Conservation (phyloP, 2,888 invertebrate genomes). For the Microctonus brassicae region DNA sequence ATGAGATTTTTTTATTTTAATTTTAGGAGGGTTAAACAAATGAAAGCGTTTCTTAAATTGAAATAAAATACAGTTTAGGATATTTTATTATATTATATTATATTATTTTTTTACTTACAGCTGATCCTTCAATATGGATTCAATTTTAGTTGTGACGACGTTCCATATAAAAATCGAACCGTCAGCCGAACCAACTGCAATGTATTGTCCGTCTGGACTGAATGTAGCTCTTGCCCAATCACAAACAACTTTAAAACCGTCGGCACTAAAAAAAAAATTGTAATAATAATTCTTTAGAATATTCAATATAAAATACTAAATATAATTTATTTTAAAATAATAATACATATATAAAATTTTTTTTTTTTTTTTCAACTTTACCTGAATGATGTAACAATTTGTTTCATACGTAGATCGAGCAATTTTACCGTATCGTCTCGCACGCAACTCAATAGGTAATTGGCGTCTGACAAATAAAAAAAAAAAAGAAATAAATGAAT, state of each 20-base stretch:
- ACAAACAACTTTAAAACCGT: constrained; percentile 94
- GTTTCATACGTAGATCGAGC: constrained; percentile 94
- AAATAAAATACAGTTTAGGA: background rate
- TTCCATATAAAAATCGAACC: constrained; percentile 95
- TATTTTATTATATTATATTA: background rate
- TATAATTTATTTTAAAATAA: background rate
- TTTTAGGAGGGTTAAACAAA: no score
- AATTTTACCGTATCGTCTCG: constrained; percentile 95
- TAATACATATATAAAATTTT: background rate
- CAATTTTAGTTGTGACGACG: constrained; percentile 80
- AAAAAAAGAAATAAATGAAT: background rate
- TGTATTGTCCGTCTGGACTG: constrained; percentile 90
- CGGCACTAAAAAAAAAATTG: constrained; percentile 81
- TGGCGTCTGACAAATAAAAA: constrained; percentile 79
- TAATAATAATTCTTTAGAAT: background rate
- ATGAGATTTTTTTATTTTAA: no score
- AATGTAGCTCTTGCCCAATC: constrained; percentile 95
- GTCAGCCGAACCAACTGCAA: constrained; percentile 93
- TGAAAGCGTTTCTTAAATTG: no score
- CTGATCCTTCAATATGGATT: constrained; percentile 85
- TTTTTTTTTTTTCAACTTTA: constrained; percentile 67
- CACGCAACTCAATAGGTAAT: constrained; percentile 91
- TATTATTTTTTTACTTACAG: constrained; percentile 74
- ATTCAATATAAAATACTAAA: background rate
- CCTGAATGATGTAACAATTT: constrained; percentile 91